A percentile compares a stretch with the other conserved stretches of the same genome.
phyloP scores from a whole-genome alignment of 64 coral and sea anemone genomes.

The Actinia equina region DNA sequence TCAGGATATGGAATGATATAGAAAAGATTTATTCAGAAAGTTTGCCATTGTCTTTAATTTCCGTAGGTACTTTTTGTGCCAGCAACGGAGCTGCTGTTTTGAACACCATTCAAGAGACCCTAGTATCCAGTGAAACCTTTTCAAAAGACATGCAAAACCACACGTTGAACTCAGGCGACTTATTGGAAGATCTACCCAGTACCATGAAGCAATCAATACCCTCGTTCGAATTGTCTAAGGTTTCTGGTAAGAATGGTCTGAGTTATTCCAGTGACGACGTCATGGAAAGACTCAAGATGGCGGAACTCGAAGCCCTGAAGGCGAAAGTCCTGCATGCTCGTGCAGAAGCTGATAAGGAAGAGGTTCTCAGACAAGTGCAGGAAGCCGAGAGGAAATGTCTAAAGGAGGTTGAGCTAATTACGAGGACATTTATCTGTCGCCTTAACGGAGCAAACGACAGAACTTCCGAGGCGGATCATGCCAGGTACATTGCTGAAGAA shows the following conservation, averaged over 20 bases:
- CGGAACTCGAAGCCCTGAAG: constrained; percentile 69
- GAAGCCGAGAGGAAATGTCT: constrained; percentile 83
- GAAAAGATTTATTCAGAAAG: no score
- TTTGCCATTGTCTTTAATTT: not conserved
- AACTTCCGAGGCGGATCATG: constrained; percentile 62
- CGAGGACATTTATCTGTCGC: constrained; percentile 64
- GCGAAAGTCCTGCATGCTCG: constrained; percentile 75
- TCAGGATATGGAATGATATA: not conserved
- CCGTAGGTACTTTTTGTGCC: not conserved
- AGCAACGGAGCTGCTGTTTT: constrained; percentile 1
- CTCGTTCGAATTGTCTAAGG: not conserved
- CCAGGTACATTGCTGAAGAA: constrained; percentile 72
- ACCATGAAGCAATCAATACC: not conserved
- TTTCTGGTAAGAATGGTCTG: not conserved
- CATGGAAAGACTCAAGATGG: constrained; percentile 49
- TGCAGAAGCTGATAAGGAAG: constrained; percentile 69
- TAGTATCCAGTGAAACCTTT: not conserved
- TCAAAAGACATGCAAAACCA: not conserved
- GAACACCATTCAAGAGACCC: not conserved
- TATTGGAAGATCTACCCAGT: not conserved
- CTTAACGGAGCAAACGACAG: constrained; percentile 84
- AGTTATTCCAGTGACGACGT: not conserved
- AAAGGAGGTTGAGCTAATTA: constrained; percentile 83
- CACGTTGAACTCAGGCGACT: not conserved
- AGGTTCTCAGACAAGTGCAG: constrained; percentile 60